Evolutionary conservation across 2,797 vertebrate genomes (phyloP), one percentile per base, ranked within the genome.

Genomic region (Amblyopsis hoosieri): DNA sequence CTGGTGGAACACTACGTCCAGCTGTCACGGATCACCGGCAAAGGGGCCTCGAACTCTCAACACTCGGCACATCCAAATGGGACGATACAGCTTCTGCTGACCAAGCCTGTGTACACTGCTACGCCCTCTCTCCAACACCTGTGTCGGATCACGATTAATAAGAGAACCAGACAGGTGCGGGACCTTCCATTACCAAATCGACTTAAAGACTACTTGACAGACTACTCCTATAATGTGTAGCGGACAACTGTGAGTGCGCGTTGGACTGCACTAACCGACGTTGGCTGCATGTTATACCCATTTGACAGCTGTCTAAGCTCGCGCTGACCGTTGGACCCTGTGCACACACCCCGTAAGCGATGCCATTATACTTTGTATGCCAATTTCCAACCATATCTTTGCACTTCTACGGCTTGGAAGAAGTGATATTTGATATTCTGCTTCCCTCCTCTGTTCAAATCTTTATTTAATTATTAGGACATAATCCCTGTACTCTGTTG

Each of bases 1-100:
- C 92, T 99, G 79, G 97, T 98, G 60, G 94, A 98, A 80, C 95
- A 97, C 87, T 99, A 98, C 19, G 94, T 98, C 55, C 93, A 93
- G 57, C 92, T 98, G 85, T 98, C 96, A 72, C 89, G 93, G 72
- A 92, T 64, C 62, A 70, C 93, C 45, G 60, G 67, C 63, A 94
- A 92, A 80, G 85, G 83, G 1, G 10, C 61, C 0, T 14, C 69
- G 1, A 53, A 65, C 61, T 57, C 75, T 14, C 69, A 52, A 8
- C n/a, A 78, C 1, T 87, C 93, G 51, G 82, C 90, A 2, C 83
- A 92, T 17, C 89, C 92, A 52, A 97, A 96, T 0, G 94, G 95
- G 69, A 95, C 94, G 0, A 94, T 98, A 69, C 97, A 98, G 87
- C 94, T 99, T 54, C 95, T 97, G 71, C 92, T 99, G 82, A 98